Evolutionary conservation across 2,888 invertebrate species (phyloP).

Genomic region (Apamea anceps): DNA sequence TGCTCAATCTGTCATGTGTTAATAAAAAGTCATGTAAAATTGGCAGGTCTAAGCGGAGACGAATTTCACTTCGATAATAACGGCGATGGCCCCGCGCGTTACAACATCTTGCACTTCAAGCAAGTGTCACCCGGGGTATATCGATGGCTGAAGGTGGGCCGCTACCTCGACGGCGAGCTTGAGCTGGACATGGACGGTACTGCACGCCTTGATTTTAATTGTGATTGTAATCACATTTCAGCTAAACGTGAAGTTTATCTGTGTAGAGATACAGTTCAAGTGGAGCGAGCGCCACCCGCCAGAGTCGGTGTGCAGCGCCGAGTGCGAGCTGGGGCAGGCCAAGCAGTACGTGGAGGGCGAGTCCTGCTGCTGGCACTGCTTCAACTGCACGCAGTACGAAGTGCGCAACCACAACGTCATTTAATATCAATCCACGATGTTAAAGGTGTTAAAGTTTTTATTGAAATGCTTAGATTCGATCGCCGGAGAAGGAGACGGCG

Average conservation of each 20-base stretch:
- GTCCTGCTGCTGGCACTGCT: constrained; percentile 98
- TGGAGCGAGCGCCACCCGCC: constrained; percentile 94
- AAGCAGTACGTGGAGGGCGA: constrained; percentile 98
- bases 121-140: constrained; percentile 93
- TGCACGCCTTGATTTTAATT: neutral
- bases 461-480: constrained; percentile 91
- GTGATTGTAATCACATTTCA: neutral
- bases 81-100: constrained; percentile 98
- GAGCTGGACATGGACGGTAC: constrained; percentile 94
- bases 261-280: constrained; percentile 95
- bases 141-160: constrained; percentile 96
- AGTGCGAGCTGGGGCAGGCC: constrained; percentile 96
- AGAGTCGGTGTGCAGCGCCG: constrained; percentile 97
- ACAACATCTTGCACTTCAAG: constrained; percentile 98
- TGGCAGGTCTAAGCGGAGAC: constrained; percentile 95
- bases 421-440: neutral
- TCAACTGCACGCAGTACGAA: constrained; percentile 87
- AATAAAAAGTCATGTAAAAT: neutral
- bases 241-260: neutral
- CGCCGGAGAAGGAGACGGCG: constrained; percentile 94
- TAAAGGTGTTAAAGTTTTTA: neutral
- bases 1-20: neutral
- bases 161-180: constrained; percentile 95
- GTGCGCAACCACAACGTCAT: constrained; percentile 52
- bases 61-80: constrained; percentile 96